Evolutionary conservation across 2,888 invertebrate species (phyloP).

Genomic region (Andrena marginata): DNA sequence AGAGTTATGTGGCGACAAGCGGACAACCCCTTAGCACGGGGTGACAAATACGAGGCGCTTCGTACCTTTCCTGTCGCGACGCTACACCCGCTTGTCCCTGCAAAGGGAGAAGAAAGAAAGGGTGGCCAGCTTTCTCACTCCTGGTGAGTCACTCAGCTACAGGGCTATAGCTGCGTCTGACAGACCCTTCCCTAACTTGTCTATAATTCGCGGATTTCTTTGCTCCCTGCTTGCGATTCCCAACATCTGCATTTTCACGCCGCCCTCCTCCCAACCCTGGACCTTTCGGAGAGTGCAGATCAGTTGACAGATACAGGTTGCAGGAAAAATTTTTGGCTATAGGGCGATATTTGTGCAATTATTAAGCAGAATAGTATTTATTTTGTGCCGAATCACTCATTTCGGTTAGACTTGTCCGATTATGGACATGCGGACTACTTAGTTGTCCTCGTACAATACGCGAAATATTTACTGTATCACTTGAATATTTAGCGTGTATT

Average conservation of each 20-base stretch:
- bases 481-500: too few species aligned
- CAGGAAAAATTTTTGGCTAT: too few species aligned
- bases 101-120: slow-evolving; percentile 44
- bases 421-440: too few species aligned
- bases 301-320: neutral
- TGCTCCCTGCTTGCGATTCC: slow-evolving; percentile 5
- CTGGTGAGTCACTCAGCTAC: slow-evolving; percentile 74
- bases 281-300: neutral
- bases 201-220: slow-evolving; percentile 61
- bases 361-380: too few species aligned
- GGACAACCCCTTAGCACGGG: slow-evolving; percentile 79
- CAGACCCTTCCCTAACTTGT: slow-evolving; percentile 67
- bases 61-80: slow-evolving; percentile 69
- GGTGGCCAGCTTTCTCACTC: slow-evolving; percentile 36
- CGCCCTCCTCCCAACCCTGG: neutral
- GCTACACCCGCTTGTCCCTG: slow-evolving; percentile 62
- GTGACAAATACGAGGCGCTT: slow-evolving; percentile 78
- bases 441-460: too few species aligned
- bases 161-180: slow-evolving; percentile 74
- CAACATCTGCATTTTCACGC: slow-evolving; percentile 53
- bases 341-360: too few species aligned
- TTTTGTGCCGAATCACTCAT: too few species aligned
- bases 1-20: slow-evolving; percentile 80
- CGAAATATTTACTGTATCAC: too few species aligned
- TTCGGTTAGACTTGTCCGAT: too few species aligned